phyloP scores from a whole-genome alignment of 2,113 vertebrate genomes.

The Tamias sibiricus region DNA sequence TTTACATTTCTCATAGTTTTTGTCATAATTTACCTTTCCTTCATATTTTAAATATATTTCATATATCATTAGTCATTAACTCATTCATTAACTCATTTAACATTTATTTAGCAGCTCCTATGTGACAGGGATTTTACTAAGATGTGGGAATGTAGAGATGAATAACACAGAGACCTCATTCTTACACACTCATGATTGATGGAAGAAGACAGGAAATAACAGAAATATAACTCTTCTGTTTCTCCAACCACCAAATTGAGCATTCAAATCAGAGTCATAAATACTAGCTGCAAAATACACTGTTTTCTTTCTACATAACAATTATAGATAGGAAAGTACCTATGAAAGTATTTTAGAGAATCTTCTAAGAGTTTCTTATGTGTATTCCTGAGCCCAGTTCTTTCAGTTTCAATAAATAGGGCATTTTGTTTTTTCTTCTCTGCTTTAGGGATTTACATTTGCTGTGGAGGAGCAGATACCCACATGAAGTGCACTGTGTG shows the following conservation, averaged over 20 bases:
- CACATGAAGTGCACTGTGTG: rapidly evolving
- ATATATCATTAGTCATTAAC: not conserved
- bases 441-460: not conserved
- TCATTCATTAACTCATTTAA: not conserved
- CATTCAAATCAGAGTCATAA: not conserved
- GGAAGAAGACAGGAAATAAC: not conserved
- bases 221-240: not conserved
- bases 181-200: not conserved
- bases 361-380: not conserved
- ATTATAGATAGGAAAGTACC: not conserved
- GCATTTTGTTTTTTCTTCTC: not conserved
- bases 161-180: not conserved
- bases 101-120: not conserved
- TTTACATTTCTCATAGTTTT: not conserved
- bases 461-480: not conserved
- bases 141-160: not conserved
- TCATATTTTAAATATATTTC: not conserved
- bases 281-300: not conserved
- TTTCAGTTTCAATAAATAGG: not conserved
- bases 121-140: not conserved
- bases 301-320: not conserved
- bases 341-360: not conserved
- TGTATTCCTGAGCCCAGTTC: not conserved
- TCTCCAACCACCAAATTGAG: not conserved
- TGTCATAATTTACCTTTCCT: not conserved